A percentile compares a stretch with the other conserved stretches of the same genome.
These are phyloP conservation scores for Fabriciana adippe DNA, from an alignment of 2,888 invertebrate genomes.

Conservation along the genomic window DNA sequence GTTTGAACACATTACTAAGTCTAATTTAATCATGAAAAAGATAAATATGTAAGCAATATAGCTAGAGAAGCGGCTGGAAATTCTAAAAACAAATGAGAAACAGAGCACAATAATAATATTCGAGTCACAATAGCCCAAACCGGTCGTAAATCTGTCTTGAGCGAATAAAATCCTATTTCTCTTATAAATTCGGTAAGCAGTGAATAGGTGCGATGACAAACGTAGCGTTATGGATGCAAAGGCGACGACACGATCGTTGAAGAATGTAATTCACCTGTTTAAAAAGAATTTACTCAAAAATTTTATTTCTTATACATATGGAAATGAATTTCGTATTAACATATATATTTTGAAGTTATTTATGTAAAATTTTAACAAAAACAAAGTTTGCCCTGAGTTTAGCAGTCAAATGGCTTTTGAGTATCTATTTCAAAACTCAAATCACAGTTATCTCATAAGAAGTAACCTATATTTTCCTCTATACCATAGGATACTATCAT, in stretches of 20 bases:
- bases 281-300: not conserved
- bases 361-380: no score
- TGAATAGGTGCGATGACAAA: conserved; percentile 60
- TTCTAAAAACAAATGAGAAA: conserved; percentile 52
- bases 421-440: no score
- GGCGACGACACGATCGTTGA: conserved; percentile 44
- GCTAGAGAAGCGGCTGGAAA: conserved; percentile 2
- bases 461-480: no score
- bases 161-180: conserved; percentile 62
- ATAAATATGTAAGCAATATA: conserved; percentile 8
- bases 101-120: conserved; percentile 59
- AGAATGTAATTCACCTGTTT: conserved; percentile 23
- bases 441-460: no score
- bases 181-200: conserved; percentile 54
- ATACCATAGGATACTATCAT: no score
- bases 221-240: conserved; percentile 53
- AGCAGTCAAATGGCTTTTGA: no score
- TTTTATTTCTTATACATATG: no score
- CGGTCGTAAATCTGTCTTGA: conserved; percentile 66
- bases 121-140: conserved; percentile 63
- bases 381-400: no score
- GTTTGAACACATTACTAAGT: not conserved
- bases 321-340: no score
- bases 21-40: not conserved
- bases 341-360: no score